phyloP scores from a whole-genome alignment of 2,113 vertebrate genomes.

The Epinephelus moara region DNA sequence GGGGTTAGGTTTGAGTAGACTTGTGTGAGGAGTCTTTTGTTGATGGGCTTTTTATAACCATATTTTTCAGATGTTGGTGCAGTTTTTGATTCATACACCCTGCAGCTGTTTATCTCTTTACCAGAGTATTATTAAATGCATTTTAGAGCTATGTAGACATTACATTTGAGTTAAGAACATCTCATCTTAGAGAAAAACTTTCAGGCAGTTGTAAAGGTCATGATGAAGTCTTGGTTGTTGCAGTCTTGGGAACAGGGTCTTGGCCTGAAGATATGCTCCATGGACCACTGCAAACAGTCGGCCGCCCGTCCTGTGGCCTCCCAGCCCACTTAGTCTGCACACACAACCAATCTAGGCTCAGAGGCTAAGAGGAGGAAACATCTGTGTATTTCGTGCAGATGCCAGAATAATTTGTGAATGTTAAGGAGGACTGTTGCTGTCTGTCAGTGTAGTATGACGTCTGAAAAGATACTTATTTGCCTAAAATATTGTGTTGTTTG shows the following conservation, averaged over 20 bases:
- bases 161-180: conserved; percentile 4
- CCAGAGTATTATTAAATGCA: neutral
- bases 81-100: neutral
- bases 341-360: conserved; percentile 14
- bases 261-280: conserved; percentile 54
- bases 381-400: conserved; percentile 21
- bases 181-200: neutral
- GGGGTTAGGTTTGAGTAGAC: conserved; percentile 13
- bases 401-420: conserved; percentile 9
- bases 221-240: conserved; percentile 13
- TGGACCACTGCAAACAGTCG: conserved; percentile 50
- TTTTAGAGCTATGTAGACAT: neutral
- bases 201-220: conserved; percentile 27
- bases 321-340: conserved; percentile 28
- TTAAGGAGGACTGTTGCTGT: neutral
- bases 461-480: neutral
- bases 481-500: neutral
- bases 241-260: conserved; percentile 46
- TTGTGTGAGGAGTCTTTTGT: neutral
- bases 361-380: conserved; percentile 42
- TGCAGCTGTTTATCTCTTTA: neutral
- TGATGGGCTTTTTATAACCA: neutral
- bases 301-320: conserved; percentile 48
- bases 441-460: neutral
- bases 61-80: neutral